Conservation (phyloP, 2,113 vertebrate genomes). For the Sminthopsis crassicaudata region DNA sequence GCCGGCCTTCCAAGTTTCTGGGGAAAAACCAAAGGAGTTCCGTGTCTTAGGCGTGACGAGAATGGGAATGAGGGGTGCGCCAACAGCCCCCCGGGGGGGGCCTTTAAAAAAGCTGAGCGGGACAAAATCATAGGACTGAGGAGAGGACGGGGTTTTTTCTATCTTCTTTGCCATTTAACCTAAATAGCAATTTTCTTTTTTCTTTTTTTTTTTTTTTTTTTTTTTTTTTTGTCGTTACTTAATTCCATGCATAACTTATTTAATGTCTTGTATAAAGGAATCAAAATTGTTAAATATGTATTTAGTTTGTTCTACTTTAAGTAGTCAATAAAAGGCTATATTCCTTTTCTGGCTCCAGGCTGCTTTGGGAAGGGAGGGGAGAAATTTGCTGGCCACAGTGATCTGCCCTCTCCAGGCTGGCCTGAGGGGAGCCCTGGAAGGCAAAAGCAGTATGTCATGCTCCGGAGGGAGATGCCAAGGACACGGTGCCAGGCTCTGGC, state of each 20-base stretch:
- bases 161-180: slow-evolving; percentile 81
- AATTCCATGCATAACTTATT: slow-evolving; percentile 88
- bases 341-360: slow-evolving; percentile 75
- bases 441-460: background rate
- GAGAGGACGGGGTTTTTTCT: slow-evolving; percentile 74
- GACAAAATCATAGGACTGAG: slow-evolving; percentile 74
- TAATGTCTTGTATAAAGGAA: slow-evolving; percentile 88
- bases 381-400: accelerated
- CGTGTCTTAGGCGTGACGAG: slow-evolving; percentile 36
- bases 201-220: slow-evolving; percentile 61
- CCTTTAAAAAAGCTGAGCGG: slow-evolving; percentile 74
- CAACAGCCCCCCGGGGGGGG: slow-evolving; percentile 60
- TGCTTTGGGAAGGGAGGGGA: slow-evolving; percentile 8
- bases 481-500: background rate
- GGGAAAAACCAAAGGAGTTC: slow-evolving; percentile 50
- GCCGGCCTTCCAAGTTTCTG: slow-evolving; percentile 61
- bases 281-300: slow-evolving; percentile 87
- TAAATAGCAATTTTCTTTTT: slow-evolving; percentile 79
- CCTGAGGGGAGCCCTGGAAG: background rate
- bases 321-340: slow-evolving; percentile 89
- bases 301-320: slow-evolving; percentile 89
- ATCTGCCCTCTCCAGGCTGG: background rate
- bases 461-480: background rate
- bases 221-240: slow-evolving; percentile 80
- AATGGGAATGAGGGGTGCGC: slow-evolving; percentile 79